Conservation (phyloP, 2,888 invertebrate species). For the Entomobrya proxima region DNA sequence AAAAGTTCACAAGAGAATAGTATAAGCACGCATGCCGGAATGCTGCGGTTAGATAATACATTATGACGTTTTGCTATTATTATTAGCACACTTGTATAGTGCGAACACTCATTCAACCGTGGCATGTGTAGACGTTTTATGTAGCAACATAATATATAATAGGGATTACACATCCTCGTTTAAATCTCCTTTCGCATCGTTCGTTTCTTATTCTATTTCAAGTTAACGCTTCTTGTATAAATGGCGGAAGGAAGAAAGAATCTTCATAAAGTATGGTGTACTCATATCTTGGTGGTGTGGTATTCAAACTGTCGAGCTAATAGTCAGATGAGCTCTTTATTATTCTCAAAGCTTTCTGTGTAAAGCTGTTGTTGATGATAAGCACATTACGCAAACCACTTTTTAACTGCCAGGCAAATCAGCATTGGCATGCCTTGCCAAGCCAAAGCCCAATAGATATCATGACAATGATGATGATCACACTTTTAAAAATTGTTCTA, state of each 20-base stretch:
- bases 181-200: neutral
- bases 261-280: neutral
- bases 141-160: neutral
- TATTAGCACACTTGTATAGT: too few species aligned
- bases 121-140: neutral
- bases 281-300: neutral
- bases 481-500: constrained; percentile 10
- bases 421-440: neutral
- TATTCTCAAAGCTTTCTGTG: neutral
- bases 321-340: neutral
- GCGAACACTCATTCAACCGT: constrained; percentile 6
- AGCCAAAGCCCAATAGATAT: constrained; percentile 11
- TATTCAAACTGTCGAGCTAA: neutral
- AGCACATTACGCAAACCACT: constrained; percentile 28
- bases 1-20: neutral
- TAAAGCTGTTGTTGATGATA: neutral
- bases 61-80: constrained; percentile 5
- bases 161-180: neutral
- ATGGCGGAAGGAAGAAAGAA: constrained; percentile 37
- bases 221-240: neutral
- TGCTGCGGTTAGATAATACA: neutral
- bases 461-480: constrained; percentile 11
- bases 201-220: too few species aligned
- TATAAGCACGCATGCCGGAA: neutral
- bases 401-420: constrained; percentile 2